Evolutionary conservation across 1,140 invertebrate genomes (phyloP), one percentile per base, ranked within the genome.

Genomic region (Heliothis subflexa): DNA sequence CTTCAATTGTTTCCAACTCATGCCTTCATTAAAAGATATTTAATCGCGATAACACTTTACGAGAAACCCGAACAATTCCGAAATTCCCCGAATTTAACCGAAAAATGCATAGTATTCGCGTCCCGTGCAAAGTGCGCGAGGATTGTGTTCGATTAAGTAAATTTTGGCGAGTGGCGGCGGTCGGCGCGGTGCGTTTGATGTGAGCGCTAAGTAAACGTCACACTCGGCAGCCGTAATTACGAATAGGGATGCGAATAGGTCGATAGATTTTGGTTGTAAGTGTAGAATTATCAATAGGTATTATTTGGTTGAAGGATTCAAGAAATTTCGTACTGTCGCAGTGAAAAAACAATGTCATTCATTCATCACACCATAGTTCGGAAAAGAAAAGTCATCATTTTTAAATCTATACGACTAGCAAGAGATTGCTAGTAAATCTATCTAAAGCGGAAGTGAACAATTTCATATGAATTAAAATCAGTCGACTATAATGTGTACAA

Each of bases 161-260:
- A 88, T 89, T 90, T 84, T 74, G 85, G 85, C 79, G 81, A 71
- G 49, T 75, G 59, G 59, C 82, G 81, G 86, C 80, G 64, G 78
- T 70, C 76, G 71, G 16, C 18, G 80, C 86, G 84, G 85, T 77
- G 73, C 62, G 78, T 91, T 91, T 92, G 86, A 92, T 88, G 85
- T 90, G 82, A 82, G 86, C 84, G 85, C 82, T 89, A 90, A 88
- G 89, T 90, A 91, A 91, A 90, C 90, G 84, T 88, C 83, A 88
- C 86, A 83, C 83, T 85, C 83, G 84, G 83, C 78, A 74, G 14
- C 78, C 57, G 82, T 89, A 91, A 89, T 88, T 89, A 84, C 85
- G 18, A 40, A n/a, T 86, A 88, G 85, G 80, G 88, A 78, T 80
- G 80, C 49, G 45, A 18, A 59, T 54, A 25, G 82, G 82, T 86